Evolutionary conservation across 1,140 invertebrate genomes (phyloP).

Genomic region (Maniola jurtina): DNA sequence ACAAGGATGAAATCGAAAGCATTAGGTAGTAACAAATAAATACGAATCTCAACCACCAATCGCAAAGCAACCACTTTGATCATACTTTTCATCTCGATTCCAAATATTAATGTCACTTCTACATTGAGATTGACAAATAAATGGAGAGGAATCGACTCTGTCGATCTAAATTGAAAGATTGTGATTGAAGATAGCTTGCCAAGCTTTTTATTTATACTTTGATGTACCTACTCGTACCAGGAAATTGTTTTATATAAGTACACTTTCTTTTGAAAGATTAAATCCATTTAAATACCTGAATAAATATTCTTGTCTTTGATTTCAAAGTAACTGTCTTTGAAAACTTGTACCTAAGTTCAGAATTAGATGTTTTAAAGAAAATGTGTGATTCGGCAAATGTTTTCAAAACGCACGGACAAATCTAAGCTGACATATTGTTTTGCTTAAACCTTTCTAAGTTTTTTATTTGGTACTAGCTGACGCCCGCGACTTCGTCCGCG

Average conservation of each 20-base stretch:
- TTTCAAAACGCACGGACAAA: too few relatives aligned
- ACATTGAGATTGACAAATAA: conserved; percentile 26
- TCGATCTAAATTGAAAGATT: conserved; percentile 28
- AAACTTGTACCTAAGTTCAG: too few relatives aligned
- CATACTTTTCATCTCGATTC: conserved; percentile 13
- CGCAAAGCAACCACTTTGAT: neutral
- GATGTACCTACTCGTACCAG: neutral
- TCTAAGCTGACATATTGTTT: too few relatives aligned
- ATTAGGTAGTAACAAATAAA: neutral
- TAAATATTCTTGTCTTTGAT: too few relatives aligned
- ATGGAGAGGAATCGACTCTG: conserved; percentile 11
- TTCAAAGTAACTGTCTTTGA: too few relatives aligned
- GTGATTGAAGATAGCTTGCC: conserved; percentile 9
- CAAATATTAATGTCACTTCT: conserved; percentile 11
- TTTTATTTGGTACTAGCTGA: too few relatives aligned
- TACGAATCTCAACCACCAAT: conserved; percentile 5
- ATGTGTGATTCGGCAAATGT: too few relatives aligned
- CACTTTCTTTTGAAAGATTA: neutral
- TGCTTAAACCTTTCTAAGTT: too few relatives aligned
- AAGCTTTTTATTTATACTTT: neutral
- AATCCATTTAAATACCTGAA: too few relatives aligned
- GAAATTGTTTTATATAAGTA: neutral
- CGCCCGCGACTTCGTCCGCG: too few relatives aligned
- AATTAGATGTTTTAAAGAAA: too few relatives aligned
- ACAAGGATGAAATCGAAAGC: neutral